A percentile compares a stretch with the other conserved stretches of the same genome.
Evolutionary conservation across 2,113 vertebrate genomes (phyloP).

Genomic region (Callipepla squamata): DNA sequence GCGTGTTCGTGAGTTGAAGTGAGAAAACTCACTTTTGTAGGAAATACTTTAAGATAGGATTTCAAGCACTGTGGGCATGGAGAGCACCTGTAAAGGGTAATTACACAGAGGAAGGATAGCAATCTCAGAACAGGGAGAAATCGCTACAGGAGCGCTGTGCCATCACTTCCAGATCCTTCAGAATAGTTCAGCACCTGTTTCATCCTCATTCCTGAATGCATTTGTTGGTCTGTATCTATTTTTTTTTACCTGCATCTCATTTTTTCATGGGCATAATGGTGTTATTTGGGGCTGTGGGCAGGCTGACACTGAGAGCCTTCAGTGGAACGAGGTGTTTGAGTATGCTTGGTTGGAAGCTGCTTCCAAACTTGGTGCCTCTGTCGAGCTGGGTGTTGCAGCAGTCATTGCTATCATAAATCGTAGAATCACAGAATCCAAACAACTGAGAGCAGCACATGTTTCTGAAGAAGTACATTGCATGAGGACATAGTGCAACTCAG

Average conservation of each 20-base stretch:
- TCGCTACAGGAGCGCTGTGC: background rate
- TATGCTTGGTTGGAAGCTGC: background rate
- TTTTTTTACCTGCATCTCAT: background rate
- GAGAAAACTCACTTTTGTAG: background rate
- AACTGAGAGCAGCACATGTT: background rate
- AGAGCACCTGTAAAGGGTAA: background rate
- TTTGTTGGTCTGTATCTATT: background rate
- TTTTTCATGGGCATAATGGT: background rate
- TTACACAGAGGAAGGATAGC: background rate
- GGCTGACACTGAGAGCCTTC: background rate
- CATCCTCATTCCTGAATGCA: background rate
- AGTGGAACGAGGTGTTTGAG: background rate
- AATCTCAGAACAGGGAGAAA: background rate
- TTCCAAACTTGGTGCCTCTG: background rate
- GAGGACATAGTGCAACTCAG: background rate
- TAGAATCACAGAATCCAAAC: too few species aligned
- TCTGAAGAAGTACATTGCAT: background rate
- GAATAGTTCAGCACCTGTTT: background rate
- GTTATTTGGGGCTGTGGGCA: background rate
- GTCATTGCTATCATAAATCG: background rate
- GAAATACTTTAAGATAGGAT: background rate
- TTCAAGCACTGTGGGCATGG: background rate
- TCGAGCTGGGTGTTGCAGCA: background rate
- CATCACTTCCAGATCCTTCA: background rate
- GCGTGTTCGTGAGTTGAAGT: background rate